Conservation (phyloP, 2,113 vertebrate species). For the Mormyrus lacerda region DNA sequence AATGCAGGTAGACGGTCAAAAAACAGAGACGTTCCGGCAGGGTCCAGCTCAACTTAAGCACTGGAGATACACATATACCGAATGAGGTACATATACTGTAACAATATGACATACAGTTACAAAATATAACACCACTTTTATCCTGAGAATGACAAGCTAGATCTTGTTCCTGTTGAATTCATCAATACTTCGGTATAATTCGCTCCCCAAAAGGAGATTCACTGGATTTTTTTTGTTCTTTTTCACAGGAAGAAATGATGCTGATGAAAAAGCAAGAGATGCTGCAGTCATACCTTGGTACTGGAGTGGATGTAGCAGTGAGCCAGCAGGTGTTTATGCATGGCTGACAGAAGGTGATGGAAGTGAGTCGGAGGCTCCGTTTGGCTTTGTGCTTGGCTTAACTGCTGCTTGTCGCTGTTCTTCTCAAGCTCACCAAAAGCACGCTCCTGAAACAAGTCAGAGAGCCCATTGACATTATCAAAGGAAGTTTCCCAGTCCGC, state of each 20-base stretch:
- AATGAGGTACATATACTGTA: neutral
- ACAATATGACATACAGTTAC: neutral
- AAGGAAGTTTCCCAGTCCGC: neutral
- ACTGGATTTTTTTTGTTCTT: neutral
- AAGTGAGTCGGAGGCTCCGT: constrained; percentile 65
- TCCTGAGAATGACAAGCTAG: neutral
- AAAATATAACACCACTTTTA: neutral
- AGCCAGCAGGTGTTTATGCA: constrained; percentile 68
- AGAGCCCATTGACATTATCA: neutral
- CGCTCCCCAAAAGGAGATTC: neutral
- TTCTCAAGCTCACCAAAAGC: constrained; percentile 72
- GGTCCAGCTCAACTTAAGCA: neutral
- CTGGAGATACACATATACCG: neutral
- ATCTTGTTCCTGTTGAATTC: neutral
- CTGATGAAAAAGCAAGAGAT: neutral
- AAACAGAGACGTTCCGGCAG: neutral
- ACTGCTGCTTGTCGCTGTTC: constrained; percentile 69
- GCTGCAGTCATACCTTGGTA: constrained; percentile 44
- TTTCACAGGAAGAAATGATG: neutral
- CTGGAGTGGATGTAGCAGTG: constrained; percentile 61
- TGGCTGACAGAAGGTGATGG: constrained; percentile 65
- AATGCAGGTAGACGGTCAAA: neutral
- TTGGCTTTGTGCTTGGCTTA: constrained; percentile 49
- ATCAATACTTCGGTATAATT: neutral
- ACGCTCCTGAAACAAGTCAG: constrained; percentile 51